phyloP scores from a whole-genome alignment of 2,888 invertebrate species.

The Xanthia togata region DNA sequence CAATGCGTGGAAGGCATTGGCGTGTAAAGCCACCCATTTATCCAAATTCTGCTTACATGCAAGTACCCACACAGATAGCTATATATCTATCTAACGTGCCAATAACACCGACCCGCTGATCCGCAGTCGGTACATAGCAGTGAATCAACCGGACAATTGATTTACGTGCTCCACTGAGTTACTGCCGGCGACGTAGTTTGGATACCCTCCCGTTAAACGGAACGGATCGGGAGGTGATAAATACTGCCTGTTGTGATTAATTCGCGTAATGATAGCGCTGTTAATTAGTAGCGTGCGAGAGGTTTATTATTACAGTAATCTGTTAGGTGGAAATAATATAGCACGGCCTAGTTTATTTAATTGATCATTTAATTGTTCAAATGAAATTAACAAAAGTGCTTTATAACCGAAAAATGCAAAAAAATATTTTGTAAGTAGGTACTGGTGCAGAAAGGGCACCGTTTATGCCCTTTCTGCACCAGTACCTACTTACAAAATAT shows the following conservation, averaged over 20 bases:
- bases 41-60: constrained; percentile 3
- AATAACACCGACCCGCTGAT: constrained; percentile 28
- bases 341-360: constrained; percentile 11
- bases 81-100: constrained; percentile 13
- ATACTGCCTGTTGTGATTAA: constrained; percentile 52
- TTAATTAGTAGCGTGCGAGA: constrained; percentile 42
- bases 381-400: not conserved
- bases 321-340: constrained; percentile 21
- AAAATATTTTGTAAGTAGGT: no score
- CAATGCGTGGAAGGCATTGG: not conserved
- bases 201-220: constrained; percentile 36
- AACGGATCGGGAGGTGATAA: constrained; percentile 55
- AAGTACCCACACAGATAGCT: not conserved
- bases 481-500: no score
- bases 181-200: constrained; percentile 39
- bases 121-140: constrained; percentile 32
- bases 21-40: not conserved
- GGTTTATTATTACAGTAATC: constrained; percentile 44
- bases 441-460: not conserved
- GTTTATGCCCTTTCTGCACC: not conserved
- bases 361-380: constrained; percentile 10
- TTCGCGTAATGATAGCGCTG: constrained; percentile 45
- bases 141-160: constrained; percentile 62
- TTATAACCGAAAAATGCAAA: not conserved
- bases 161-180: constrained; percentile 55